phyloP scores from a whole-genome alignment of 35 echinoderm and acorn worm species.

The Ophiothrix spiculata region DNA sequence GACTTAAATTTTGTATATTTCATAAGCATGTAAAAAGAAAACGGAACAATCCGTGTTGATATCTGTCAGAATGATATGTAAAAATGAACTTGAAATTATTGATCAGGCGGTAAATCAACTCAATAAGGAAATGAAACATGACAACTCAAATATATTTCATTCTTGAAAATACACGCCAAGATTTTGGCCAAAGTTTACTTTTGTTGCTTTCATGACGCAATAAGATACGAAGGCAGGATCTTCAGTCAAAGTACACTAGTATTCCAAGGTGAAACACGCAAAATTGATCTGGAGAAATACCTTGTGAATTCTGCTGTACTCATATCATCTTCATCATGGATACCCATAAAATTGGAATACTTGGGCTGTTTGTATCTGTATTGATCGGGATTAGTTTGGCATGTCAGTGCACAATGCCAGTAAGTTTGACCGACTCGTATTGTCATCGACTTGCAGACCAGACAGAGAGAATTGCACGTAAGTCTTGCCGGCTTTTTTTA shows the following conservation, averaged over 20 bases:
- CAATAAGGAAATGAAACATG: background rate
- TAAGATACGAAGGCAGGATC: background rate
- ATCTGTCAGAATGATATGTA: too few relatives aligned
- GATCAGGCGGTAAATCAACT: too few relatives aligned
- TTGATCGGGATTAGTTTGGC: background rate
- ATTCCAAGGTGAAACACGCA: too few relatives aligned
- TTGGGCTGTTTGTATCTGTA: background rate
- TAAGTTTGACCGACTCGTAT: background rate
- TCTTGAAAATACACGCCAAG: background rate
- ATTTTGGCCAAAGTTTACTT: background rate
- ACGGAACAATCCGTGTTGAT: too few relatives aligned
- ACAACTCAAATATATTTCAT: background rate
- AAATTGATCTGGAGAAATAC: too few relatives aligned
- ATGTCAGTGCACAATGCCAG: background rate
- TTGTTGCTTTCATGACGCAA: background rate
- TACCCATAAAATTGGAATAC: background rate
- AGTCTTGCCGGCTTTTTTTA: background rate
- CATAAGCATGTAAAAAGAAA: too few relatives aligned
- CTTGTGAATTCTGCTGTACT: too few relatives aligned
- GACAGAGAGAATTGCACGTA: background rate
- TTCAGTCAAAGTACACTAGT: too few relatives aligned
- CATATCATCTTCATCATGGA: background rate
- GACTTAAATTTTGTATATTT: too few relatives aligned
- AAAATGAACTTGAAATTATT: too few relatives aligned
- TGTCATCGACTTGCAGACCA: background rate